Evolutionary conservation across 1,140 invertebrate species (phyloP), one percentile per base, ranked within the genome.

Genomic region (Drosophila rufa): DNA sequence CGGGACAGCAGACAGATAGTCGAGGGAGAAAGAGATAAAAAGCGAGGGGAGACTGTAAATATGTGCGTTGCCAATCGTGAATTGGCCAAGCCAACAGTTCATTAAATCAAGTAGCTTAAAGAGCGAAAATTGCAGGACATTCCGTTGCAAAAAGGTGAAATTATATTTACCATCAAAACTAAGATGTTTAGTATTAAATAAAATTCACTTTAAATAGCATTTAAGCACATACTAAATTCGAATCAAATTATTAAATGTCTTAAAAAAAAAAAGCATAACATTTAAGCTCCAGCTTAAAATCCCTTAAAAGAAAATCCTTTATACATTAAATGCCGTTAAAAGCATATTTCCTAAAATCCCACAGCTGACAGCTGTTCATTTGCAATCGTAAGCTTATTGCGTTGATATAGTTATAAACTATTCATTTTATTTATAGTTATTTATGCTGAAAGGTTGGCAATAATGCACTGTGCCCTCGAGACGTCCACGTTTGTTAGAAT

Each of bases 71-170:
- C 57, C 57, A 61, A 62, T 76, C 62, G 67, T 65, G 45, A 53
- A 74, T 87, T 87, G 69, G 56, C 61, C 79, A 73, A 87, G 74
- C 83, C 83, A 80, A 89, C 71, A 83, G 83, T 86, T 87, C 71
- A 87, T 89, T 83, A 83, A 89, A 83, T 80, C 80, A 67, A 66
- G 48, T 57, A 67, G 60, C 45, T 30, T 51, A 53, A 42, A 46
- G 27, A 11, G 36, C 15, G 14, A 68, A 58, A n/a, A 3, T 45
- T 33, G 47, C 45, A 11, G 47, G 62, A 48, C 45, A 62, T 66
- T 51, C 27, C 57, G 38, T 19, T 7, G 22, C 17, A 59, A 15
- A 27, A 57, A 36, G 15, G 14, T 2, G 8, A 7, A 43, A 17
- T n/a, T 43, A 7, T 14, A 9, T 33, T 9, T 33, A 33, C 33